These are phyloP conservation scores for Eulacestoma nigropectus DNA, from an alignment of 2,113 vertebrate genomes.

Conservation along the genomic window DNA sequence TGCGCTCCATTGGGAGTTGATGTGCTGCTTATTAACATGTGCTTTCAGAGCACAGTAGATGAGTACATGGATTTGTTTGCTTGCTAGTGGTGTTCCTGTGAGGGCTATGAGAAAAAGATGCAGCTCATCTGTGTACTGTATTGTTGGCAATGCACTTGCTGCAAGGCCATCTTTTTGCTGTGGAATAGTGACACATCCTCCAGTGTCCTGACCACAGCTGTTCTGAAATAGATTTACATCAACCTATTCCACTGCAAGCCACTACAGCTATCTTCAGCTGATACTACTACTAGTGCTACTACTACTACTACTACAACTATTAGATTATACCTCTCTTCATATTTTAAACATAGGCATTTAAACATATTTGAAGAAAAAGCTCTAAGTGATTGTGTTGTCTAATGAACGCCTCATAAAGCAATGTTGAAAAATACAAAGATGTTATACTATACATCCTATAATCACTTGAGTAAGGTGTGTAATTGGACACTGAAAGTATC, in stretches of 20 bases:
- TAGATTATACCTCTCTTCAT: background rate
- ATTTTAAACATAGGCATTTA: background rate
- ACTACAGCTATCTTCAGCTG: background rate
- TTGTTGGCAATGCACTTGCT: background rate
- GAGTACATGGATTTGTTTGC: background rate
- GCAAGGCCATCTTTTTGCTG: background rate
- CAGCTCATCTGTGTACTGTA: background rate
- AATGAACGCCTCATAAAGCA: background rate
- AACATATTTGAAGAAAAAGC: background rate
- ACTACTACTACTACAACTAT: background rate
- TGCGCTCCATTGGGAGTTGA: accelerated
- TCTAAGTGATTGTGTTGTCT: background rate
- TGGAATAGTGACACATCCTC: background rate
- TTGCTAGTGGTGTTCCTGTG: background rate
- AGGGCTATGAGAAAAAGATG: background rate
- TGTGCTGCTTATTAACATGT: background rate
- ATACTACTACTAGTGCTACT: background rate
- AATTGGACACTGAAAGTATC: background rate
- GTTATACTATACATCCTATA: background rate
- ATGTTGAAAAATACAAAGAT: background rate
- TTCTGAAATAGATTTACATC: background rate
- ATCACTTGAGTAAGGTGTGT: background rate
- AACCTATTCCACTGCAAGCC: background rate
- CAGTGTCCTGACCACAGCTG: background rate
- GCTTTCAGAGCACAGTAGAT: background rate